Evolutionary conservation across 2,888 invertebrate genomes (phyloP).

Genomic region (Archaeoteleia sp.): DNA sequence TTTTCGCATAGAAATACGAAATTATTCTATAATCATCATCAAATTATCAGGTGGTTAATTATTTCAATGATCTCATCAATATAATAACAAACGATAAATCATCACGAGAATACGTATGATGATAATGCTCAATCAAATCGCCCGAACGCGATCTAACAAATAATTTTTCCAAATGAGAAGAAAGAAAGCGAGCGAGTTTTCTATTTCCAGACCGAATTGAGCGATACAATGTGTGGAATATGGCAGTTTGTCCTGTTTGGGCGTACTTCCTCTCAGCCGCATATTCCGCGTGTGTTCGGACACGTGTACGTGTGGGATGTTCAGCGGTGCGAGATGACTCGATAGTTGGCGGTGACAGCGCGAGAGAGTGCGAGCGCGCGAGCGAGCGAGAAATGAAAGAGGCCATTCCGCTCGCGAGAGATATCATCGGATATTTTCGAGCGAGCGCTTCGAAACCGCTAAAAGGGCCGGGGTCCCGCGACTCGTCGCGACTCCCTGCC

Average conservation of each 20-base stretch:
- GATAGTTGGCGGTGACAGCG: constrained; percentile 35
- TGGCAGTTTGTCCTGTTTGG: constrained; percentile 26
- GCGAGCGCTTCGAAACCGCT: constrained; percentile 57
- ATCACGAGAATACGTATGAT: not conserved
- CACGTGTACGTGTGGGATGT: constrained; percentile 36
- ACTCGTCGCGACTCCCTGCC: constrained; percentile 32
- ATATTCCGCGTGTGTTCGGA: constrained; percentile 18
- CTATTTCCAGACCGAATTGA: constrained; percentile 31
- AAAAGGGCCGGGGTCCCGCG: constrained; percentile 45
- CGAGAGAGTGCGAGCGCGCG: constrained; percentile 27
- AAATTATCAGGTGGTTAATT: too few species aligned
- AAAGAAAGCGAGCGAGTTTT: constrained; percentile 17
- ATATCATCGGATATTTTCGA: constrained; percentile 68
- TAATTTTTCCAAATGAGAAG: too few species aligned
- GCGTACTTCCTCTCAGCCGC: constrained; percentile 20
- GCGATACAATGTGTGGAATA: constrained; percentile 37
- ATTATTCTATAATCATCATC: too few species aligned
- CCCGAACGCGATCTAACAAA: not conserved
- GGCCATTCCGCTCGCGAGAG: constrained; percentile 48
- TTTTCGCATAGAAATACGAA: too few species aligned
- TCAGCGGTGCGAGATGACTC: constrained; percentile 45
- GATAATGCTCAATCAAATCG: too few species aligned
- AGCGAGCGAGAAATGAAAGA: constrained; percentile 44
- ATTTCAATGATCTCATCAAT: too few species aligned
- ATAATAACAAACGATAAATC: too few species aligned